Evolutionary conservation across 1,140 invertebrate species (phyloP), one percentile per base, ranked within the genome.

Genomic region (Trichonephila clavipes): DNA sequence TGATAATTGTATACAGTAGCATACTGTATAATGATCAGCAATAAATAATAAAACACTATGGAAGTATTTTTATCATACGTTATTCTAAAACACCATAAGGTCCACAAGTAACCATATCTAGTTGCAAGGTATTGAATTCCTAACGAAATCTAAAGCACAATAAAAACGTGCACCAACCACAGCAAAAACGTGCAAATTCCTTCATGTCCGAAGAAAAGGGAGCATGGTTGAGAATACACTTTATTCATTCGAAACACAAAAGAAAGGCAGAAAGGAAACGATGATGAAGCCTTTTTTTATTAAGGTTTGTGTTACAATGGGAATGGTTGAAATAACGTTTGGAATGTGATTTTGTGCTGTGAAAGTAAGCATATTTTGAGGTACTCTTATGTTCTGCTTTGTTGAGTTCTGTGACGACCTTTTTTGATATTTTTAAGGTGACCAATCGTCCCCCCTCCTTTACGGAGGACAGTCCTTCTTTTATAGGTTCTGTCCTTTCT

Each of bases 241-340:
- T 4, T 77, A 77, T 77, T 77, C 72, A 40, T 16, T 5, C 34
- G 14, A 34, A 19, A 40, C 72, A 77, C 72, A 77, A 77, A 34
- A 40, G 51, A 7, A 51, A 8, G 69, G 72, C 28, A 40, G 18
- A 77, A 77, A 34, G 34, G 28, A 77, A 34, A 28, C 72, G 72
- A 77, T 77, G 72, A 77, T 40, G 72, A 77, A 7, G 72, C 72
- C 40, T 5, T 77, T 77, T 77, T 77, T 77, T 77, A 77, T 18
- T 40, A 77, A 18, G 16, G 14, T 77, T 40, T 77, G 24, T 1
- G 34, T 40, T 77, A 40, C 72, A 77, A 28, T 1, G 18, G 14
- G 6, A 34, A 18, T 3, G 5, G 16, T 12, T 4, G 34, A 19
- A 77, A 7, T 40, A 34, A 40, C 18, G 28, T 77, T 8, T 18